These are phyloP conservation scores for Drosophila setifemur DNA, from an alignment of 1,140 invertebrate genomes.

Conservation along the genomic window DNA sequence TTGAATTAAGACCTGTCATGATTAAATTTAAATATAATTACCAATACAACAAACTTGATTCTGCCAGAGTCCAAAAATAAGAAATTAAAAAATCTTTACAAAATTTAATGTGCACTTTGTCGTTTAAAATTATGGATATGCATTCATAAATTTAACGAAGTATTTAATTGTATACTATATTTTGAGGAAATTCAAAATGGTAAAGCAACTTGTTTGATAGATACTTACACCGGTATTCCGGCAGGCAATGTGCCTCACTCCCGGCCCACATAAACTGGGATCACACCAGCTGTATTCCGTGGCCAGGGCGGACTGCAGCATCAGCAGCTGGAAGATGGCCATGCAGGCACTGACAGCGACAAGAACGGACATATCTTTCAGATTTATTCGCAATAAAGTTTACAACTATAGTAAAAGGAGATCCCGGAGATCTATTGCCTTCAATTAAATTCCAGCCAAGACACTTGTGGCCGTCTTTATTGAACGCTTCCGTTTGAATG, in stretches of 20 bases:
- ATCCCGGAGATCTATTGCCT: conserved; percentile 1
- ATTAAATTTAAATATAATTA: background rate
- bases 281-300: conserved; percentile 71
- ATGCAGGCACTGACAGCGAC: conserved; percentile 19
- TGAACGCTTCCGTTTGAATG: conserved; percentile 76
- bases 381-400: background rate
- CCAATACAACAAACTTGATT: background rate
- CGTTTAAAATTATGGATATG: background rate
- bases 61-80: background rate
- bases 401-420: background rate
- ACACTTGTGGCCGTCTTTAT: conserved; percentile 75
- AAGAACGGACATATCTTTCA: conserved; percentile 35
- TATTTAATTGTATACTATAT: no score
- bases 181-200: background rate
- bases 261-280: conserved; percentile 52
- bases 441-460: conserved; percentile 51
- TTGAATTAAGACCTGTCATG: background rate
- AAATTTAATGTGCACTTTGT: background rate
- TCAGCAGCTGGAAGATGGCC: conserved; percentile 44
- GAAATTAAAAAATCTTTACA: background rate
- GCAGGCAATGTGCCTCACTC: conserved; percentile 65
- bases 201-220: background rate
- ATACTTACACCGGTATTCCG: conserved; percentile 69
- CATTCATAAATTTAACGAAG: no score
- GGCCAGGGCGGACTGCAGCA: conserved; percentile 31